Base-by-base conservation (phyloP, 2,797 vertebrate species). In the Bradypodion pumilum region DNA sequence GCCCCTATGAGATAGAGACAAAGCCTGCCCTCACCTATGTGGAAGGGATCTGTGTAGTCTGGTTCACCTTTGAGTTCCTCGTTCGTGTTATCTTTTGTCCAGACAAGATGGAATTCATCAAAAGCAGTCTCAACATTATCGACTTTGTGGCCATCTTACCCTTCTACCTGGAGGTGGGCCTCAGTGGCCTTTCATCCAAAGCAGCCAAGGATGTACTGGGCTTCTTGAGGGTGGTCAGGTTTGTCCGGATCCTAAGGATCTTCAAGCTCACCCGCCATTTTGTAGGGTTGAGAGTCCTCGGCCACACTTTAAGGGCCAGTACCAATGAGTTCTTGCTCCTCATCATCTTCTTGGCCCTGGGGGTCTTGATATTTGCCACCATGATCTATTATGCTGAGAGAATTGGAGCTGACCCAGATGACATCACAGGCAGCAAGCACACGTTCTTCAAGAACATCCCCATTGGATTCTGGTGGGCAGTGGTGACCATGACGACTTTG, bases 21-120 rank as follows among this genome's bases (percentile, higher is more conserved):
- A 96, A 96, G 32, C 94, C 96, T 2, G 95, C 95, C 91, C 94
- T 96, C 88, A 96, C 96, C 82, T 96, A 96, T 2, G 94, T 97
- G 89, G 96, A 96, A 87, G 95, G 95, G 1, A 94, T 95, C 1
- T 96, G 95, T 10, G 95, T 96, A 83, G 91, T 95, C 3, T 96
- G 96, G 95, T 96, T 96, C 94, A 95, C 95, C 88, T 95, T 96
- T 40, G 96, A 96, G 89, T 96, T 96, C 90, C 93, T 96, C 2
- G 95, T 96, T 92, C 87, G 96, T 12, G 93, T 96, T 90, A 92
- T 94, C 72, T 96, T 96, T 90, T 96, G 96, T 87, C 96, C 96
- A 0, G 95, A 96, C 86, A 96, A 96, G 63, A 88, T 94, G 42
- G 96, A 96, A 23, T 96, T 96, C 82, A 88, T 96, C 66, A 96